Evolutionary conservation across 2,113 vertebrate species (phyloP), one percentile per base, ranked within the genome.

Genomic region (Geococcyx californianus): DNA sequence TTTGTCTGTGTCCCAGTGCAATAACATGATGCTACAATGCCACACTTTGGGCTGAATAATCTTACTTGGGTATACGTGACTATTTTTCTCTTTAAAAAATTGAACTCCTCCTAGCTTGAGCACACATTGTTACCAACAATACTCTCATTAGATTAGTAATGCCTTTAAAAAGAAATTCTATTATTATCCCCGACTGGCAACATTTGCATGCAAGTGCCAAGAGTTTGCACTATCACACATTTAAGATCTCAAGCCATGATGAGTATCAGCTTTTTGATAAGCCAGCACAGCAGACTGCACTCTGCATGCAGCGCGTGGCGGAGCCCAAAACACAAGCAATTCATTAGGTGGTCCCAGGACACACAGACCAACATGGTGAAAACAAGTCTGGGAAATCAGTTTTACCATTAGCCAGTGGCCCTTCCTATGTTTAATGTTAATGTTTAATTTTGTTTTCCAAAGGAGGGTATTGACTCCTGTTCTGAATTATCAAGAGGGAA

Each of bases 271-370:
- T 73, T 40, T 29, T 36, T n/a, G 21, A 13, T 9, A 56, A 68
- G 11, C 26, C 1, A 0, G 15, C 42, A 34, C 1, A 60, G 51
- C n/a, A 60, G 34, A 17, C 28, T 5, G 33, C 31, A 38, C 38
- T 42, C 38, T 7, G 8, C 18, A 9, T 4, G 4, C 17, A 36
- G 28, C 28, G 11, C 2, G 0, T 20, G 52, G 28, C 31, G 31
- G 29, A 76, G 63, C 25, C 44, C 86, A 68, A 52, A 60, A 31
- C 60, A 74, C 2, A 11, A 72, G 26, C 17, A 67, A 16, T 18
- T 47, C 58, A 52, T 58, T 31, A 45, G 12, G 25, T 34, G 51
- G 15, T 20, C 49, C 73, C 40, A 52, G 51, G n/a, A 54, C 49
- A 59, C 26, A 4, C 31, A 69, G 67, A 28, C 68, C n/a, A 60